These are phyloP conservation scores for Aldabrachelys gigantea DNA, from an alignment of 2,113 vertebrate species.

Conservation along the genomic window DNA sequence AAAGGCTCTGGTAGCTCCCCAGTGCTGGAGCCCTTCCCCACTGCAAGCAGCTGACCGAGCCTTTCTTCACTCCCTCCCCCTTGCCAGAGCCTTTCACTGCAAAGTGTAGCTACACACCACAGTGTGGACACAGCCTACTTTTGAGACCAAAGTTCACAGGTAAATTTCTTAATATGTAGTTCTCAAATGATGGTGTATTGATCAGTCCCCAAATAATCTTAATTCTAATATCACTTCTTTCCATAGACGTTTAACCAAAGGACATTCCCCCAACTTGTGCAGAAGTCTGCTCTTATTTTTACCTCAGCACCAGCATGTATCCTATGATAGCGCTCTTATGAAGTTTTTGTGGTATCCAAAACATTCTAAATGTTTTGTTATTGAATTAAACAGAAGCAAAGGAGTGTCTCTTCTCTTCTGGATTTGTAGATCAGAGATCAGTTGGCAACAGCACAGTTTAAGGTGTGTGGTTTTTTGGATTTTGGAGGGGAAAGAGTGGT, in stretches of 20 bases:
- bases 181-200: background rate
- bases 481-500: too few relatives aligned
- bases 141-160: background rate
- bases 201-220: background rate
- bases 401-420: background rate
- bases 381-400: background rate
- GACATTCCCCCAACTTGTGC: background rate
- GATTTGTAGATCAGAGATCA: too few relatives aligned
- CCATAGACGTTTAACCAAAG: fast-evolving
- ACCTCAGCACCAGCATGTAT: background rate
- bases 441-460: too few relatives aligned
- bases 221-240: too few relatives aligned
- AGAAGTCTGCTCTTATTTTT: background rate
- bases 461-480: too few relatives aligned
- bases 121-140: background rate
- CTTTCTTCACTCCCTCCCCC: too few relatives aligned
- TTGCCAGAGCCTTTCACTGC: background rate
- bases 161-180: fast-evolving
- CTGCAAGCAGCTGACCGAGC: too few relatives aligned
- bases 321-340: background rate
- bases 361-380: background rate
- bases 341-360: background rate
- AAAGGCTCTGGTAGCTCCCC: background rate
- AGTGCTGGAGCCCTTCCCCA: too few relatives aligned
- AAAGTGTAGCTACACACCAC: too few relatives aligned